phyloP scores from a whole-genome alignment of 2,113 vertebrate species.

The Sciurus niger region DNA sequence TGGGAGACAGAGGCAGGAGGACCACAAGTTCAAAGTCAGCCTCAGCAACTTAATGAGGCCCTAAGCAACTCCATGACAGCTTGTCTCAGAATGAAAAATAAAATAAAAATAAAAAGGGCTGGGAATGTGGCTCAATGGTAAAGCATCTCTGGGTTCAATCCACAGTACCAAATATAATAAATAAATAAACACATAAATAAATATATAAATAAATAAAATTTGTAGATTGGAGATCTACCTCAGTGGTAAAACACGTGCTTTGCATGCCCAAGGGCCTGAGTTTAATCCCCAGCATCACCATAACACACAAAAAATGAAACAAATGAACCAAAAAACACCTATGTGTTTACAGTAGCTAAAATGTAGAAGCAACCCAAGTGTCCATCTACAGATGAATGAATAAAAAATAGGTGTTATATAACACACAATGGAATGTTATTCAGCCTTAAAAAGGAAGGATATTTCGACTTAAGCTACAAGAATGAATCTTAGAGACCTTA shows the following conservation, averaged over 20 bases:
- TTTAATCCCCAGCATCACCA: not conserved
- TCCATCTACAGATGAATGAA: not conserved
- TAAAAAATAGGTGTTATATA: not conserved
- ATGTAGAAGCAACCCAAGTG: not conserved
- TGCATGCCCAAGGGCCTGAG: no score
- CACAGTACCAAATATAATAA: no score
- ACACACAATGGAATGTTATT: not conserved
- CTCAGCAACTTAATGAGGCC: no score
- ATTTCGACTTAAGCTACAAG: not conserved
- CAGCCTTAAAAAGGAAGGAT: not conserved
- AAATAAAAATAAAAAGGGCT: no score
- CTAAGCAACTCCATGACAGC: no score
- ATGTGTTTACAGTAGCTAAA: not conserved
- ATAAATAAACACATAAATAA: no score
- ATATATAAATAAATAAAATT: not conserved
- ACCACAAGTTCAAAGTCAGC: no score
- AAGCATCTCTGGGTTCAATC: no score
- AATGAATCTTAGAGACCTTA: not conserved
- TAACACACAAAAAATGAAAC: not conserved
- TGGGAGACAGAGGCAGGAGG: no score
- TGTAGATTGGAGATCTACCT: not conserved
- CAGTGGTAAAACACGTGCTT: not conserved
- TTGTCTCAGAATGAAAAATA: no score
- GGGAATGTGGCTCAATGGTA: no score
- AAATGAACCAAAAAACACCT: not conserved